Evolutionary conservation across 2,797 vertebrate genomes (phyloP), one percentile per base, ranked within the genome.

Genomic region (Odontamblyopus rebecca): DNA sequence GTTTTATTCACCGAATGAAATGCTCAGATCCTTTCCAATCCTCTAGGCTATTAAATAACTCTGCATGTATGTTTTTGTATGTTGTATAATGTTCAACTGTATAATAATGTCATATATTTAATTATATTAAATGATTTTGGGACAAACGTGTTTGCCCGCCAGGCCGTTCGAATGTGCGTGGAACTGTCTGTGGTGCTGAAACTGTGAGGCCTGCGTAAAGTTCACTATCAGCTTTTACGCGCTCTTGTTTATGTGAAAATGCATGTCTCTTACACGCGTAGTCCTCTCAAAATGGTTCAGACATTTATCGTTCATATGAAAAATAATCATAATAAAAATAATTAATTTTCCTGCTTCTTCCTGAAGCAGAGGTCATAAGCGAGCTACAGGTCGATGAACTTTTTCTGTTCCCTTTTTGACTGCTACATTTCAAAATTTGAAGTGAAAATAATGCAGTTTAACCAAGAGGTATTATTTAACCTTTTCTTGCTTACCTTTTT

Each of bases 181-280:
- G 78, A 87, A 32, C 87, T 89, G 75, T 88, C 89, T 85, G 9
- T 77, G 87, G 91, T 91, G 81, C 88, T 90, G 88, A 86, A 86
- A 59, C 16, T 54, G 23, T 77, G 0, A 68, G 70, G 67, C 77
- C 78, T 27, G 57, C n/a, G 32, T 48, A 53, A 68, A 57, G 12
- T 60, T 69, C 70, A 44, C 70, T 67, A 71, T 30, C n/a, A 76
- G 63, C 60, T 73, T 69, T 67, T n/a, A 68, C 23, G n/a, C n/a
- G 67, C 53, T 8, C 32, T 15, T 30, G 15, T 0, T 35, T 54
- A n/a, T 57, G 19, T 50, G 7, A 32, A 18, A 60, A 61, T 35
- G 61, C 19, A 23, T 54, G 64, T 57, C 2, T 44, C 13, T 15
- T 48, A 48, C 44, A 48, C 16, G 41, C 11, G 13, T 44, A 44